Evolutionary conservation across 2,113 vertebrate species (phyloP).

Genomic region (Cottus gobio): DNA sequence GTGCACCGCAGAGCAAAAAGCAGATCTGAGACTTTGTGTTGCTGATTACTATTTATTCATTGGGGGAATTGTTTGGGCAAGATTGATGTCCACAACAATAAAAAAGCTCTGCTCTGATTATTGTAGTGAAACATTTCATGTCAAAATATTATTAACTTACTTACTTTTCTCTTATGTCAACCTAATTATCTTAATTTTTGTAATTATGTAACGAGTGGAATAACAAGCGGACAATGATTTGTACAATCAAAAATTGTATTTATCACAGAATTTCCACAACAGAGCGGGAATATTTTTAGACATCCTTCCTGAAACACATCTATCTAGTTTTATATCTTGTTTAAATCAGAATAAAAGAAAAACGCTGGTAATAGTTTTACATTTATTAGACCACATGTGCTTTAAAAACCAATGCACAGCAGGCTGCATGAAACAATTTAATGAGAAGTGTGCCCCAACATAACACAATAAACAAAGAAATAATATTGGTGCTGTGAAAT

Average conservation of each 20-base stretch:
- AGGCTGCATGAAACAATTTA: slow-evolving; percentile 45
- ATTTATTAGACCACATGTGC: slow-evolving; percentile 27
- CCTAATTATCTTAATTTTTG: background rate
- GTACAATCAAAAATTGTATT: background rate
- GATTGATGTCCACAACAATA: background rate
- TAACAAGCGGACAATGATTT: background rate
- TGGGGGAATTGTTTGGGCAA: background rate
- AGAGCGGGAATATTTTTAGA: slow-evolving; percentile 21
- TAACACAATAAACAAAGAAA: slow-evolving; percentile 33
- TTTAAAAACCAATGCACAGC: slow-evolving; percentile 9
- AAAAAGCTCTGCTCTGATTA: background rate
- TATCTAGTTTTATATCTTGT: slow-evolving; percentile 7
- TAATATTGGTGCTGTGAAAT: slow-evolving; percentile 43
- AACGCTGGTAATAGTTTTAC: slow-evolving; percentile 9
- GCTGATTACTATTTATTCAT: background rate
- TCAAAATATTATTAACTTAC: background rate
- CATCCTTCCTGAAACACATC: slow-evolving; percentile 4
- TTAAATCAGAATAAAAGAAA: background rate
- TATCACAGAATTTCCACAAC: background rate
- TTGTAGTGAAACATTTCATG: background rate
- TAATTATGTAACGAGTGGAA: background rate
- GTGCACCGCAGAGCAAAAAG: background rate
- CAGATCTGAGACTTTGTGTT: background rate
- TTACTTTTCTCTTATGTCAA: background rate
- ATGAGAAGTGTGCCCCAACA: slow-evolving; percentile 23